Conservation (phyloP, 2,888 invertebrate species). For the Torymus aiolomorphi region DNA sequence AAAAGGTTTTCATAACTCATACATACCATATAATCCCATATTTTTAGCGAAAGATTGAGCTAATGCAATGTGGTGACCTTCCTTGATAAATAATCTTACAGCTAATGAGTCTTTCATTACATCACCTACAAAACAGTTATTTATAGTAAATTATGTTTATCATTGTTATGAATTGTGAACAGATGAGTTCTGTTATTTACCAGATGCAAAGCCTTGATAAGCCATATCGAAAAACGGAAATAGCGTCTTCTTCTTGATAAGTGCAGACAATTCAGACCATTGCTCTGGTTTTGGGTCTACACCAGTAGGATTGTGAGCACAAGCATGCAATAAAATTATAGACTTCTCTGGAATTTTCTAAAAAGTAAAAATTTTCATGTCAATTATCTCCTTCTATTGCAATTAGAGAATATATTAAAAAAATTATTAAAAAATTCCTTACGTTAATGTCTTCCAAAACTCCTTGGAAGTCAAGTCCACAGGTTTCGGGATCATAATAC, state of each 20-base stretch:
- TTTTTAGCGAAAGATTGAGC: constrained; percentile 98
- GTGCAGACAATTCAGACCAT: constrained; percentile 90
- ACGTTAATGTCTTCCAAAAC: constrained; percentile 91
- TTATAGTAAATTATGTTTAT: constrained; percentile 39
- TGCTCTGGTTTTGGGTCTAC: constrained; percentile 92
- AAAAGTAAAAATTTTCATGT: constrained; percentile 65
- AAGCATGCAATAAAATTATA: constrained; percentile 94
- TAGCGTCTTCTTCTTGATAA: constrained; percentile 88
- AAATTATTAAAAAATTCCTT: constrained; percentile 72
- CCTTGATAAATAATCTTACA: constrained; percentile 89
- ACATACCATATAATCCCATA: constrained; percentile 88
- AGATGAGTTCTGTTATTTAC: constrained; percentile 64
- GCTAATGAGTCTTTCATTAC: constrained; percentile 92
- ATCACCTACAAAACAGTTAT: constrained; percentile 79
- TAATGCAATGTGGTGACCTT: constrained; percentile 91
- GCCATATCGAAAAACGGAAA: constrained; percentile 99
- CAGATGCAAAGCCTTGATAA: constrained; percentile 97
- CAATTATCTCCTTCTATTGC: constrained; percentile 34
- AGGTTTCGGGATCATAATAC: constrained; percentile 95
- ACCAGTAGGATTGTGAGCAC: constrained; percentile 99
- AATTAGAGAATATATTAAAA: too few relatives aligned
- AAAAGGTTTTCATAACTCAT: constrained; percentile 2
- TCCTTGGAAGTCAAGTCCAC: constrained; percentile 94
- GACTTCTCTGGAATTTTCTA: constrained; percentile 95
- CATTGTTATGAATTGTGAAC: not conserved